Evolutionary conservation across 2,113 vertebrate genomes (phyloP).

Genomic region (Rhinichthys klamathensis): DNA sequence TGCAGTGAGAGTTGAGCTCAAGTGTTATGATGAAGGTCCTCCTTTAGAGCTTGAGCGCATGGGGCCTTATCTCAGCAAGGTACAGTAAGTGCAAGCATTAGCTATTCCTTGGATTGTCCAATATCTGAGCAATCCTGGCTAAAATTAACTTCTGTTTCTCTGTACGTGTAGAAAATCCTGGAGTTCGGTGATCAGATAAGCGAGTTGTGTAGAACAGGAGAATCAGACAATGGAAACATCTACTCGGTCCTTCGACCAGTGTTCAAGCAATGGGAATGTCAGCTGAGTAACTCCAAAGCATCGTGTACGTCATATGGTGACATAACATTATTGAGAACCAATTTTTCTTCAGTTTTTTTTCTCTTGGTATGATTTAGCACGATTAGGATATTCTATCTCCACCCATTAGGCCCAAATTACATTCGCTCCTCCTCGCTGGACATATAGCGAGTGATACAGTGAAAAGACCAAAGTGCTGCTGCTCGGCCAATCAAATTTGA

Average conservation of each 20-base stretch:
- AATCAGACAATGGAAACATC: constrained; percentile 32
- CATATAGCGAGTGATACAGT: background rate
- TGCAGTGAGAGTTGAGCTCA: constrained; percentile 45
- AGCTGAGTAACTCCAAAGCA: constrained; percentile 48
- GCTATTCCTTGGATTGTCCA: background rate
- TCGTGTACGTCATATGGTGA: constrained; percentile 5
- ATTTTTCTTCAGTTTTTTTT: too few species aligned
- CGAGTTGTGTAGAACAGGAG: constrained; percentile 41
- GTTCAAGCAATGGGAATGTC: constrained; percentile 49
- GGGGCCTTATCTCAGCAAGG: constrained; percentile 49
- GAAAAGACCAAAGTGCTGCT: too few species aligned
- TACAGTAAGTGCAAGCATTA: background rate
- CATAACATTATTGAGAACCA: background rate
- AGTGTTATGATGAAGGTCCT: constrained; percentile 36
- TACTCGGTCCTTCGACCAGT: constrained; percentile 51
- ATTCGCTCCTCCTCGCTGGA: too few species aligned
- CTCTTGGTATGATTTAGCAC: too few species aligned
- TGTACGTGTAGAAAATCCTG: constrained; percentile 43
- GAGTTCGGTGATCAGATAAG: constrained; percentile 52
- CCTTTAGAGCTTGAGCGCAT: constrained; percentile 51
- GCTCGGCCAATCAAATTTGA: too few species aligned
- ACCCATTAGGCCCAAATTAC: too few species aligned
- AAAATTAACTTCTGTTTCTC: background rate
- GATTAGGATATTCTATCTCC: too few species aligned
- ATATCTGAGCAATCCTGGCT: background rate